Evolutionary conservation across 2,113 vertebrate species (phyloP).

Genomic region (Phalacrocorax carbo): DNA sequence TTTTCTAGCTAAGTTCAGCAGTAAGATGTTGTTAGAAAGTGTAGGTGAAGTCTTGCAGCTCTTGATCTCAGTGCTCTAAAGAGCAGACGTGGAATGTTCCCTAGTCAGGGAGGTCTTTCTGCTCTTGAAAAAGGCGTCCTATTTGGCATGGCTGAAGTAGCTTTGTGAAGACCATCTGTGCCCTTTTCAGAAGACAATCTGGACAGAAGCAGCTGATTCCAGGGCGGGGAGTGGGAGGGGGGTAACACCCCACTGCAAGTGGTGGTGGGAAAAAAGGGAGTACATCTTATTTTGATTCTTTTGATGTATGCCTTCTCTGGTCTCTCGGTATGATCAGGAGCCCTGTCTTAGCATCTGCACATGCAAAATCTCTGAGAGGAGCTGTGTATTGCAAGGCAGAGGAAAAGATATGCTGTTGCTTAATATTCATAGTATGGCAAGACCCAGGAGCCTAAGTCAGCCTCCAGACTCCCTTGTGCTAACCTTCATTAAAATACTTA

Average conservation of each 20-base stretch:
- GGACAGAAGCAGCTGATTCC: neutral
- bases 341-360: neutral
- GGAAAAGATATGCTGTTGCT: neutral
- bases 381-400: neutral
- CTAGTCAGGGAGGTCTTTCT: neutral
- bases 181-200: neutral
- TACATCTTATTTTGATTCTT: neutral
- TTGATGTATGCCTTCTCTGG: rapidly evolving
- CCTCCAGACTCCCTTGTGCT: neutral
- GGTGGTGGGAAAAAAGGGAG: rapidly evolving
- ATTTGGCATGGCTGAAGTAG: neutral
- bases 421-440: neutral
- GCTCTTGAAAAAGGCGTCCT: neutral
- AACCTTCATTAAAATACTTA: neutral
- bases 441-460: neutral
- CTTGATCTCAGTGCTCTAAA: neutral
- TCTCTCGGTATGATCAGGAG: neutral
- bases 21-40: neutral
- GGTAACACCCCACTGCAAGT: neutral
- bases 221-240: too few relatives aligned
- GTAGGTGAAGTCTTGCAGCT: neutral
- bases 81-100: neutral
- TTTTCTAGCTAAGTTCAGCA: neutral
- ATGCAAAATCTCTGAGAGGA: neutral
- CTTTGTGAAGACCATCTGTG: neutral